Conservation (phyloP, 2,113 vertebrate species). For the Xyrauchen texanus region DNA sequence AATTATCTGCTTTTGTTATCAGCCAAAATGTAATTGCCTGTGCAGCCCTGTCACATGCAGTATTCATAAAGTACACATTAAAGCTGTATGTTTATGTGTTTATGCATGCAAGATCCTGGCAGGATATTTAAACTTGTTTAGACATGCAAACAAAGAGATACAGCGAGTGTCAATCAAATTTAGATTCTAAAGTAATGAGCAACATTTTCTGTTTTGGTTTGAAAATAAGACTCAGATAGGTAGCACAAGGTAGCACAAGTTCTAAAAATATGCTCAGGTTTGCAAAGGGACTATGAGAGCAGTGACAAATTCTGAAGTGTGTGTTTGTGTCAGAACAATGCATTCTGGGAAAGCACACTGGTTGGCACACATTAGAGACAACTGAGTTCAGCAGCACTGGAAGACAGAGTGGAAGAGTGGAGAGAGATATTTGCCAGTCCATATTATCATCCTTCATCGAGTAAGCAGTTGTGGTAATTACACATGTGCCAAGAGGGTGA, state of each 20-base stretch:
- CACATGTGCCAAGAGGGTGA: no score
- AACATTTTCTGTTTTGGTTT: not conserved
- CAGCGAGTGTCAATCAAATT: not conserved
- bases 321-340: constrained; percentile 31
- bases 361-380: constrained; percentile 15
- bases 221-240: not conserved
- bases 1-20: no score
- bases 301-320: constrained; percentile 35
- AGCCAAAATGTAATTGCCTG: not conserved
- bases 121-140: not conserved
- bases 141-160: not conserved
- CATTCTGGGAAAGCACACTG: constrained; percentile 32
- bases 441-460: constrained; percentile 26
- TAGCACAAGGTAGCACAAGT: not conserved
- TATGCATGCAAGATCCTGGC: not conserved
- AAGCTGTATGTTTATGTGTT: not conserved
- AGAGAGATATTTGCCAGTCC: not conserved
- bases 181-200: not conserved
- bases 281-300: constrained; percentile 28
- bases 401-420: not conserved
- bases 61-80: not conserved
- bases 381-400: constrained; percentile 20
- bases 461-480: constrained; percentile 11
- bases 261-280: constrained; percentile 28
- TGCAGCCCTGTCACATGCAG: not conserved